Percentiles rank a stretch among this genome's conserved stretches.
phyloP scores from a whole-genome alignment of 2,797 vertebrate species.

The Luscinia megarhynchos region DNA sequence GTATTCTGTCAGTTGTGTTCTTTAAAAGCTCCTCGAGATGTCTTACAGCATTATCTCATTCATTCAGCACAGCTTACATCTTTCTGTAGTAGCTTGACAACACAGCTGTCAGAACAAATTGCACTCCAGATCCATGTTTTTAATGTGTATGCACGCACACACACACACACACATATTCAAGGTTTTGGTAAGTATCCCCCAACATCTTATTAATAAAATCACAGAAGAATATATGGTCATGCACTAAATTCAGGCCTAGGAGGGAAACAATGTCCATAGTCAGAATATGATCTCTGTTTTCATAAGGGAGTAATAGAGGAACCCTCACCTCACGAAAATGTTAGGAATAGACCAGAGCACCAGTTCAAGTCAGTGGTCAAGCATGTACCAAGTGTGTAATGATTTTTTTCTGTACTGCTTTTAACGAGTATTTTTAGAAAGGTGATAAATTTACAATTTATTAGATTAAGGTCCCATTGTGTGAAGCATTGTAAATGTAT shows the following conservation, averaged over 20 bases:
- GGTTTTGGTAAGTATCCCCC: not conserved
- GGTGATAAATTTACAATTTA: not conserved
- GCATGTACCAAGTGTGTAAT: fast-evolving
- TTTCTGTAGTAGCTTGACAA: not conserved
- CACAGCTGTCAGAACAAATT: not conserved
- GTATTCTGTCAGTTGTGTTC: not conserved
- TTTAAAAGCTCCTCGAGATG: conserved; percentile 5
- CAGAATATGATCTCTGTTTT: not conserved
- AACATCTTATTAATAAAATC: not conserved
- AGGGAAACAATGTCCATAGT: not conserved
- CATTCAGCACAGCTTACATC: not conserved
- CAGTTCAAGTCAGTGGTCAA: not conserved
- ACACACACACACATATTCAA: not conserved
- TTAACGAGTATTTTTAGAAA: not conserved
- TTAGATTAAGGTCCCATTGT: not conserved
- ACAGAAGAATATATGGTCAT: not conserved
- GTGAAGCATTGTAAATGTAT: not conserved
- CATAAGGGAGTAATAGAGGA: not conserved
- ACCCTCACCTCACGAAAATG: not conserved
- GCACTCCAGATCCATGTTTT: not conserved
- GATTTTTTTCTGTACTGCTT: not conserved
- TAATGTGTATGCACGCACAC: not conserved
- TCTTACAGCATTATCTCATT: not conserved
- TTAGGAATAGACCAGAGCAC: not conserved
- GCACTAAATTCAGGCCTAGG: not conserved